phyloP scores from a whole-genome alignment of 2,797 vertebrate genomes.

The Ctenosaura bakeri region DNA sequence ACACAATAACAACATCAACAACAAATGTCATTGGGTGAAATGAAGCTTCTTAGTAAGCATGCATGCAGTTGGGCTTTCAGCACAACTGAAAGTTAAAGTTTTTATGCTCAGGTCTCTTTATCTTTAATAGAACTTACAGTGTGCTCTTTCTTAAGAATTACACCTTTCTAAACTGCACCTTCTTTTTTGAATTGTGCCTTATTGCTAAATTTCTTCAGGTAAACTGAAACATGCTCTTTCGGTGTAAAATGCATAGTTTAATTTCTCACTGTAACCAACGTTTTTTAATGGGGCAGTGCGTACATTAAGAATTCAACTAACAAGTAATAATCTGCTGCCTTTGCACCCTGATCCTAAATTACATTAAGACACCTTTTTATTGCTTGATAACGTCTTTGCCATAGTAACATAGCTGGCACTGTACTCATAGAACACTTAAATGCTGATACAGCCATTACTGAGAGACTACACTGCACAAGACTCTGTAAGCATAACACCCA shows the following conservation, averaged over 20 bases:
- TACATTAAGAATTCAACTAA: background rate
- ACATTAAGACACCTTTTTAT: background rate
- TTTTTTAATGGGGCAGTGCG: background rate
- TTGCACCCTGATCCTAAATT: background rate
- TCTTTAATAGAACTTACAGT: background rate
- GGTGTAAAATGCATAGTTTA: background rate
- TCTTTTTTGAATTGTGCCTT: background rate
- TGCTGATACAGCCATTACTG: conserved; percentile 1
- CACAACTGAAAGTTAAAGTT: too few species aligned
- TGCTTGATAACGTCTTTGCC: background rate
- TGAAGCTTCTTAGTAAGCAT: background rate
- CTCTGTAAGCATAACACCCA: background rate
- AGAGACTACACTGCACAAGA: background rate
- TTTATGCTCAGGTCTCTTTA: background rate
- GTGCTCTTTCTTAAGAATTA: background rate
- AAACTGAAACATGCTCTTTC: conserved; percentile 7
- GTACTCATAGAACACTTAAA: background rate
- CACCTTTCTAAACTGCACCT: background rate
- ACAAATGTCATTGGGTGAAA: background rate
- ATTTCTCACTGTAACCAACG: background rate
- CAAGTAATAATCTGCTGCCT: background rate
- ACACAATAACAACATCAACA: too few species aligned
- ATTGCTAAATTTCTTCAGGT: background rate
- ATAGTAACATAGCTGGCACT: background rate
- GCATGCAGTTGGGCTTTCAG: background rate